These are phyloP conservation scores for Tricholauxania praeusta DNA, from an alignment of 2,888 invertebrate species.

Conservation along the genomic window DNA sequence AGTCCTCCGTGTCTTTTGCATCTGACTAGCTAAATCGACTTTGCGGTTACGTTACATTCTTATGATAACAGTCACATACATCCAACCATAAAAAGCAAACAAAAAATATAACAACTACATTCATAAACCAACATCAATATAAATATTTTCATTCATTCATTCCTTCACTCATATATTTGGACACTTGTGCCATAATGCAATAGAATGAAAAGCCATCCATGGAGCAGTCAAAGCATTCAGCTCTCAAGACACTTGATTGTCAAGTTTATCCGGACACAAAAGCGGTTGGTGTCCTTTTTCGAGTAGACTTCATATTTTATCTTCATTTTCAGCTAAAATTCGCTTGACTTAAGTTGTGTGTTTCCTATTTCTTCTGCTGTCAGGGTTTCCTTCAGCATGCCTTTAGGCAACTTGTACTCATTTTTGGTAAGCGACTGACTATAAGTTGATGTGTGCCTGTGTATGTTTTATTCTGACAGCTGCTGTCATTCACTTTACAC, in stretches of 20 bases:
- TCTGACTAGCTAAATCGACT: too few species aligned
- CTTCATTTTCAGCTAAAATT: neutral
- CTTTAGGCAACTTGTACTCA: neutral
- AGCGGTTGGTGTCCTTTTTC: neutral
- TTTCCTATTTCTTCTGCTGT: neutral
- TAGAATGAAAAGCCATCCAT: neutral
- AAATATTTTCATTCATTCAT: constrained; percentile 6
- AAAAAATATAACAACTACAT: too few species aligned
- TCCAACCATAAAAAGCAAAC: too few species aligned
- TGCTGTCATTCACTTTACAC: constrained; percentile 17
- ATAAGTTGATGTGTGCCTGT: neutral
- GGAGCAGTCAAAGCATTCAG: constrained; percentile 4
- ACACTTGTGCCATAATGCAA: neutral
- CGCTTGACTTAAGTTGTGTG: neutral
- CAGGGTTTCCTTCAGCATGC: constrained; percentile 1
- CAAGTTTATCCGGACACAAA: neutral
- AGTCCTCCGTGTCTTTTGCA: too few species aligned
- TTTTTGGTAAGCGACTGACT: neutral
- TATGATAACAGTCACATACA: too few species aligned
- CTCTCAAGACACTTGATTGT: constrained; percentile 12
- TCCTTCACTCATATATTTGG: neutral
- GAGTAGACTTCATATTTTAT: neutral
- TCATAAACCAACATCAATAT: too few species aligned
- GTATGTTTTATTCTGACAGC: constrained; percentile 13
- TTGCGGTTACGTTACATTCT: too few species aligned